phyloP scores from a whole-genome alignment of 2,888 invertebrate genomes.

The Chironomus tentans region DNA sequence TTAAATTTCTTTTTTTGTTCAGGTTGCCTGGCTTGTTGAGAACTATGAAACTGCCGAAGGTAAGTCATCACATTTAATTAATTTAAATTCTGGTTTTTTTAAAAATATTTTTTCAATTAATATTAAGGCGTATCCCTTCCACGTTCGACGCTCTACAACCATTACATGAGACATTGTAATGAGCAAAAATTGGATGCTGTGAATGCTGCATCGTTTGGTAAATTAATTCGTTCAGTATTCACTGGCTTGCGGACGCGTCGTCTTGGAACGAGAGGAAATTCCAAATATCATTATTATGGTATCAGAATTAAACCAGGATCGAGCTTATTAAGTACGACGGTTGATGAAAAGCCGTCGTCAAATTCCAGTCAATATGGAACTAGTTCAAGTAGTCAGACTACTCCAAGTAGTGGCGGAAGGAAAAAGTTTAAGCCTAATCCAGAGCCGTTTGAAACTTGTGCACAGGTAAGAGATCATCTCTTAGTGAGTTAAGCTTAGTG shows the following conservation, averaged over 20 bases:
- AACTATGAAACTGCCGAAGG: slow-evolving; percentile 96
- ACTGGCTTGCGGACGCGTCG: slow-evolving; percentile 88
- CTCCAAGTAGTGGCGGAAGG: slow-evolving; percentile 30
- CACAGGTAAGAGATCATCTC: slow-evolving; percentile 35
- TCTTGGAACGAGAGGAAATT: slow-evolving; percentile 93
- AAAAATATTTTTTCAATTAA: too few relatives aligned
- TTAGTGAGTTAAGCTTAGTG: neutral
- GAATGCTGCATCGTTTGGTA: slow-evolving; percentile 98
- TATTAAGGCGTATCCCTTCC: slow-evolving; percentile 65
- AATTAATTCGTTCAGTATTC: slow-evolving; percentile 96
- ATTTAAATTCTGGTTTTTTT: too few relatives aligned
- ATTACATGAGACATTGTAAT: slow-evolving; percentile 91
- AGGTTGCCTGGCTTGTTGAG: slow-evolving; percentile 92
- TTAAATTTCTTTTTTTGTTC: slow-evolving; percentile 25
- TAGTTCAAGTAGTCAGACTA: neutral
- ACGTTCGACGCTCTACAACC: slow-evolving; percentile 90
- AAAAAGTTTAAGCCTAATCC: slow-evolving; percentile 39
- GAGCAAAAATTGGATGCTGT: slow-evolving; percentile 93
- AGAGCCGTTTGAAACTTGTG: slow-evolving; percentile 41
- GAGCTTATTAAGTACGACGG: slow-evolving; percentile 52
- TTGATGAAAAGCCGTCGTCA: slow-evolving; percentile 43
- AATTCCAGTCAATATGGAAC: slow-evolving; percentile 29
- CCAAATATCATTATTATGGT: slow-evolving; percentile 99
- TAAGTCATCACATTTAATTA: neutral
- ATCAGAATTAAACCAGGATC: slow-evolving; percentile 90